Conservation (phyloP, 2,797 vertebrate species). For the Protosalanx chinensis region DNA sequence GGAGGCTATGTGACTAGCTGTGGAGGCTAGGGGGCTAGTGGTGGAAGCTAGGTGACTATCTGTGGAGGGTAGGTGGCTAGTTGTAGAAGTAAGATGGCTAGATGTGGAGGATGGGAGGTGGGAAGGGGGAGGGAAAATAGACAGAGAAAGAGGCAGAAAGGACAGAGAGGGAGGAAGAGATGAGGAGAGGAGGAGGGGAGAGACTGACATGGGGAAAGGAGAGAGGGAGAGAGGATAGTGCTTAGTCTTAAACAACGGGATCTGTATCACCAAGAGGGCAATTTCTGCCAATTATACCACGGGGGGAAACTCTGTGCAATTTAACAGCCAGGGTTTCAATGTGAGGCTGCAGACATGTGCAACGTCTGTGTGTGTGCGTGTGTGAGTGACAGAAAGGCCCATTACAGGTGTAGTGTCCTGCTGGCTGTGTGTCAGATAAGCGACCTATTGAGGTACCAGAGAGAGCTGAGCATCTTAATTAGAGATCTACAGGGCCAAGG, state of each 20-base stretch:
- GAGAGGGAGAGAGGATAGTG: constrained; percentile 59
- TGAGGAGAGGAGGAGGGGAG: too few species aligned
- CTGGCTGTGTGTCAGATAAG: constrained; percentile 60
- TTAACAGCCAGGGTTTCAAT: constrained; percentile 80
- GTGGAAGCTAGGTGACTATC: too few species aligned
- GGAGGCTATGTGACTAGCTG: too few species aligned
- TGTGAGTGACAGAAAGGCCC: constrained; percentile 60
- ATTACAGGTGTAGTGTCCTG: constrained; percentile 77
- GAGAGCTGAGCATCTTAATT: constrained; percentile 35
- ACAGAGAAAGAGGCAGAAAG: too few species aligned
- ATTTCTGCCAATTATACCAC: constrained; percentile 81
- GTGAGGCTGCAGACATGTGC: constrained; percentile 77
- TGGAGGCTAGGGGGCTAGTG: too few species aligned
- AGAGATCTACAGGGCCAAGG: constrained; percentile 6
- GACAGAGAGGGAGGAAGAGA: too few species aligned
- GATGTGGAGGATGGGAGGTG: too few species aligned
- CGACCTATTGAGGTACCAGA: constrained; percentile 53
- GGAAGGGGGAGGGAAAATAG: too few species aligned
- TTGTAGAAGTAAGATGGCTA: too few species aligned
- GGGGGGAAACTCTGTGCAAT: constrained; percentile 76
- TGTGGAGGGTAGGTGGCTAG: too few species aligned
- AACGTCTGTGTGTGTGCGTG: constrained; percentile 43
- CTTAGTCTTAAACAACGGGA: constrained; percentile 80
- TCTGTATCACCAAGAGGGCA: constrained; percentile 81
- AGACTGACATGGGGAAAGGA: too few species aligned